These are phyloP conservation scores for Andricus grossulariae DNA, from an alignment of 1,140 invertebrate genomes.

Conservation along the genomic window DNA sequence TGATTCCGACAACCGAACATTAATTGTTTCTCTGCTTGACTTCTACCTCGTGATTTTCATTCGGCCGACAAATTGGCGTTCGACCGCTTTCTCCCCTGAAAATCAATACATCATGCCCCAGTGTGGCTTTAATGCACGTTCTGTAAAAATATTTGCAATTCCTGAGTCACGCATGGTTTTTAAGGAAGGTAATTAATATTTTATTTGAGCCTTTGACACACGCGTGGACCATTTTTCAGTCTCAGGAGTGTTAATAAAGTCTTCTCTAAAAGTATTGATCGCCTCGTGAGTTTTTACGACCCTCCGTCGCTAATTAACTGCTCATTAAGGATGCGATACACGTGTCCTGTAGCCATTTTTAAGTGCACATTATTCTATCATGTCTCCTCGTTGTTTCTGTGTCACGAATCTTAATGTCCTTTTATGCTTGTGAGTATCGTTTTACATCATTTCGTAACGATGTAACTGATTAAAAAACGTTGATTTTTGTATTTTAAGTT, in stretches of 20 bases:
- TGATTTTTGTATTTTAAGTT: neutral
- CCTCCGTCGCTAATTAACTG: slow-evolving; percentile 9
- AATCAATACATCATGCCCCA: neutral
- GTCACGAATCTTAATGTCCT: slow-evolving; percentile 25
- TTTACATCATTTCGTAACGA: neutral
- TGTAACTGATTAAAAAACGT: slow-evolving; percentile 7
- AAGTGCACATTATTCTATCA: slow-evolving; percentile 21
- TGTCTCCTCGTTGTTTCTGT: neutral
- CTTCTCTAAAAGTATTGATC: slow-evolving; percentile 26
- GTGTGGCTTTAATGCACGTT: neutral
- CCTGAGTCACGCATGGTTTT: too few species aligned
- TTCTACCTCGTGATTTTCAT: neutral
- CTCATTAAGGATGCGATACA: slow-evolving; percentile 28
- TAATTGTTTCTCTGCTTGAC: slow-evolving; percentile 20
- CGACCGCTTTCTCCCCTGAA: neutral
- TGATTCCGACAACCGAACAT: neutral
- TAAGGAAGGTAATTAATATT: too few species aligned
- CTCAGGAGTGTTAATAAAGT: slow-evolving; percentile 11
- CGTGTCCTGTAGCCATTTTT: slow-evolving; percentile 24
- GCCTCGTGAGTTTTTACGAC: slow-evolving; percentile 19
- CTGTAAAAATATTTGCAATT: too few species aligned
- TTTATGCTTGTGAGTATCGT: neutral
- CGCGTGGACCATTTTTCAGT: neutral
- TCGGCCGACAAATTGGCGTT: slow-evolving; percentile 9
- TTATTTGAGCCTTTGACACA: too few species aligned